Evolutionary conservation across 2,113 vertebrate genomes (phyloP).

Genomic region (Etheostoma spectabile): DNA sequence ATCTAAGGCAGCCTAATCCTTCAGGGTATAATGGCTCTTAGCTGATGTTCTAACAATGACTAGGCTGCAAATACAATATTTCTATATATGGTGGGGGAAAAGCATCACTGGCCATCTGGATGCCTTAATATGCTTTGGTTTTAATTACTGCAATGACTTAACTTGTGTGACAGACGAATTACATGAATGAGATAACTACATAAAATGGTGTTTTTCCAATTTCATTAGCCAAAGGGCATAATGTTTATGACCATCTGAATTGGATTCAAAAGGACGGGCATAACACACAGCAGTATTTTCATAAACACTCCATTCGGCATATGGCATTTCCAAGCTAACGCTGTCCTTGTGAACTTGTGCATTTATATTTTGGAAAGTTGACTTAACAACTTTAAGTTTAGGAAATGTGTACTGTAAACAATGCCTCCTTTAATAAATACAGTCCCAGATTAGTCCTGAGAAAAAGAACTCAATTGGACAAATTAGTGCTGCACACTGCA

Average conservation of each 20-base stretch:
- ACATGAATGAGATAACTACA: conserved; percentile 61
- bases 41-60: conserved; percentile 76
- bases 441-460: conserved; percentile 32
- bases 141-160: conserved; percentile 77
- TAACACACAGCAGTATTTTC: conserved; percentile 40
- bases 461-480: conserved; percentile 38
- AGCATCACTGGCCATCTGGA: conserved; percentile 75
- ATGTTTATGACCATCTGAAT: conserved; percentile 62
- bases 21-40: conserved; percentile 76
- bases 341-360: conserved; percentile 64
- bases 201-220: conserved; percentile 61
- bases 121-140: conserved; percentile 63
- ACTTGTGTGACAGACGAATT: conserved; percentile 74
- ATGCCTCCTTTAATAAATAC: conserved; percentile 14
- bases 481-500: conserved; percentile 54
- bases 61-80: conserved; percentile 75
- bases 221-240: conserved; percentile 62
- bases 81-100: conserved; percentile 43
- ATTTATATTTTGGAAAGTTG: conserved; percentile 31
- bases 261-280: conserved; percentile 57
- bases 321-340: conserved; percentile 37
- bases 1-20: conserved; percentile 77
- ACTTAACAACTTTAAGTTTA: conserved; percentile 23
- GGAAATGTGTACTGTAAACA: conserved; percentile 22
- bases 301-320: conserved; percentile 65